phyloP scores from a whole-genome alignment of 2,113 vertebrate species.

The Dipodomys merriami region DNA sequence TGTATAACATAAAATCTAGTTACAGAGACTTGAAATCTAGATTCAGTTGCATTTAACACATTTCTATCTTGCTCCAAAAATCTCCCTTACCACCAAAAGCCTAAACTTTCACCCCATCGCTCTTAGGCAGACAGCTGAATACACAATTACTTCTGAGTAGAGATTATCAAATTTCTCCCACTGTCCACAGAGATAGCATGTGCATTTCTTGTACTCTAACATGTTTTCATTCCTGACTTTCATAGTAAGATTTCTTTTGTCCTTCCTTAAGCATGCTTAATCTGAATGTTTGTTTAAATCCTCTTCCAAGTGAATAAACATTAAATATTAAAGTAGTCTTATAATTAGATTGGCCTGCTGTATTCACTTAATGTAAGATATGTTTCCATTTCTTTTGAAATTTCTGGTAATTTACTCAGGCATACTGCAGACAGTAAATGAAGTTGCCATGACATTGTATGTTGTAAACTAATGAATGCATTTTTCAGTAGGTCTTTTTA shows the following conservation, averaged over 20 bases:
- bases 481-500: not conserved
- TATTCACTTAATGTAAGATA: conserved; percentile 37
- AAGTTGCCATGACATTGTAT: not conserved
- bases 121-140: not conserved
- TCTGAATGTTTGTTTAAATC: not conserved
- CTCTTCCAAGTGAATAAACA: not conserved
- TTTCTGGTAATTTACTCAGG: conserved; percentile 61
- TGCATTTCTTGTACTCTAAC: conserved; percentile 12
- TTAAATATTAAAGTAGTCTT: conserved; percentile 60
- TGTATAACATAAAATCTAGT: conserved; percentile 71
- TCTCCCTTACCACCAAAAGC: conserved; percentile 31
- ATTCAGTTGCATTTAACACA: conserved; percentile 74
- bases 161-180: conserved; percentile 15
- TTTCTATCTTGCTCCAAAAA: conserved; percentile 66
- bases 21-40: conserved; percentile 60
- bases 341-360: conserved; percentile 38
- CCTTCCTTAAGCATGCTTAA: conserved; percentile 5
- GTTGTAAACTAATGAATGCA: conserved; percentile 19
- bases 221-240: conserved; percentile 42
- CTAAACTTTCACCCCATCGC: not conserved
- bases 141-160: conserved; percentile 2
- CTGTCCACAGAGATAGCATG: not conserved
- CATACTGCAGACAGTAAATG: conserved; percentile 37
- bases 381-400: conserved; percentile 42
- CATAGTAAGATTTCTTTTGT: conserved; percentile 10